Conservation (phyloP, 2,888 invertebrate species). For the Cylloceria caligata region DNA sequence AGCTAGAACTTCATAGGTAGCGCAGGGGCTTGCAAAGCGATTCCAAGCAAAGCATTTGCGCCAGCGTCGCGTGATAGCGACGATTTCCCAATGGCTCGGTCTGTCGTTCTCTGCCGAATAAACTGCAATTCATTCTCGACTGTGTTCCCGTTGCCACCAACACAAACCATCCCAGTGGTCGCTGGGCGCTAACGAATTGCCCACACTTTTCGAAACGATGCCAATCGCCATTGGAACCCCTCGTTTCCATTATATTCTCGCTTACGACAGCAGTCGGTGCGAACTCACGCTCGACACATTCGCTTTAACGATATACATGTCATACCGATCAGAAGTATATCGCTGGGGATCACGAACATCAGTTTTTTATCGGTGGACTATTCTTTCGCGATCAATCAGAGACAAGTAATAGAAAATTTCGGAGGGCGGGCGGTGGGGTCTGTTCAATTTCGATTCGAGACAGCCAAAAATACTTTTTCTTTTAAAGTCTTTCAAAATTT, state of each 20-base stretch:
- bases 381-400: conserved; percentile 4
- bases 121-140: conserved; percentile 66
- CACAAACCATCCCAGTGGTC: conserved; percentile 35
- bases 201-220: conserved; percentile 65
- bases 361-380: conserved; percentile 24
- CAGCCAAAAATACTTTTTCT: too few relatives aligned
- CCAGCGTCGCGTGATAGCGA: conserved; percentile 65
- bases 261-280: conserved; percentile 60
- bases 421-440: too few relatives aligned
- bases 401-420: conserved; percentile 12
- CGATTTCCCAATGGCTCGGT: conserved; percentile 63
- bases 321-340: conserved; percentile 32
- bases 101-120: conserved; percentile 58
- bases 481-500: too few relatives aligned
- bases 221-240: conserved; percentile 59
- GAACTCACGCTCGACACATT: conserved; percentile 36
- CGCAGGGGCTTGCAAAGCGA: conserved; percentile 60
- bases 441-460: too few relatives aligned
- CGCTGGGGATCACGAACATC: conserved; percentile 26
- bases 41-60: conserved; percentile 62
- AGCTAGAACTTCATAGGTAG: neutral
- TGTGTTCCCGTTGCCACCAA: conserved; percentile 30
- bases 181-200: conserved; percentile 65
- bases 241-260: conserved; percentile 62
- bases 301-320: conserved; percentile 21